Base-by-base conservation (phyloP, 2,797 vertebrate genomes). In the Florisuga fusca region DNA sequence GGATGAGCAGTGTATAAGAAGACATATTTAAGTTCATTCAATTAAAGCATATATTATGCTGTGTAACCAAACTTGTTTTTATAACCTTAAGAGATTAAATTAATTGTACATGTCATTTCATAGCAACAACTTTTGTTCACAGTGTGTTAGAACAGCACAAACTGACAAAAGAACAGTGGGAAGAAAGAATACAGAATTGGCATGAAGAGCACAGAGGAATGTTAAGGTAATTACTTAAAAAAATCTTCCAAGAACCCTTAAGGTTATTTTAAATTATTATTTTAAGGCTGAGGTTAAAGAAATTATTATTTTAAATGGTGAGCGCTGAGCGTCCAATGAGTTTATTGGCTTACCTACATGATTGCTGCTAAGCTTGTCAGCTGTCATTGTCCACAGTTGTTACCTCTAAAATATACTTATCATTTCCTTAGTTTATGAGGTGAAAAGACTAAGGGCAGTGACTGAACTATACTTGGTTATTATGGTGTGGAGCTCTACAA, bases 61-160 rank as follows among this genome's bases (percentile, higher is more conserved):
- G 15, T 20, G 7, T 50, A 73, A 43, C 23, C 27, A n/a, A 58
- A 63, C 11, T 31, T 59, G 4, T 6, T 61, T 74, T 74, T 91
- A 6, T 50, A 54, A 13, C 17, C 83, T 69, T 25, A 67, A 61
- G 78, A 46, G 26, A 7, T 75, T 64, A 51, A 33, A 15, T 41
- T 53, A 29, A 9, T 87, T 71, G 33, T 69, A 31, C 27, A 15
- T 66, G 62, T 87, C 9, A 29, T 75, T 84, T 90, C 86, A 92
- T 61, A 71, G 48, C 41, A 81, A 53, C 54, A 51, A 77, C 46
- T 96, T 89, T 81, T 88, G 20, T 94, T 95, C 73, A 33, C 87
- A 99, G 99, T 48, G 99, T 99, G 86, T 98, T 99, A 97, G 99
- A 99, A 94, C 99, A 99, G 94, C 99, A 99, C 97, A 99, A 99